Conservation (phyloP, 1,140 invertebrate genomes). For the Drosophila sechellia region DNA sequence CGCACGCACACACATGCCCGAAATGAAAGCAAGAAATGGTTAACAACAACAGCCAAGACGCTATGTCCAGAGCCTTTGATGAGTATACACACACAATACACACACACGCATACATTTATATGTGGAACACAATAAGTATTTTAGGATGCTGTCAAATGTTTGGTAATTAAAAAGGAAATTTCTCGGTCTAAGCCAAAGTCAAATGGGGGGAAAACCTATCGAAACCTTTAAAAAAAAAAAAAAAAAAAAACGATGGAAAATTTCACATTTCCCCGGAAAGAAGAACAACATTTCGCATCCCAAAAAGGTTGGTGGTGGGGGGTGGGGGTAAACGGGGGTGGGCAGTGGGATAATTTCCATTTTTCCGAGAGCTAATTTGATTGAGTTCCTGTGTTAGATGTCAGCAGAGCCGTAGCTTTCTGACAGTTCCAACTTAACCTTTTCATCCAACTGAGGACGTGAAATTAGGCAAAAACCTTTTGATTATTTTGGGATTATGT, state of each 20-base stretch:
- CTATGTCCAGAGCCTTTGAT: constrained; percentile 1
- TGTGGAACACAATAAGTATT: constrained; percentile 69
- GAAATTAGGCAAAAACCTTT: neutral
- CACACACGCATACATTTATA: constrained; percentile 31
- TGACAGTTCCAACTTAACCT: constrained; percentile 38
- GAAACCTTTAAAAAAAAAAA: neutral
- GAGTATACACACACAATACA: neutral
- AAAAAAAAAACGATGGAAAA: constrained; percentile 20
- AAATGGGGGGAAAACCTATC: constrained; percentile 1
- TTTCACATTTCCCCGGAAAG: constrained; percentile 45
- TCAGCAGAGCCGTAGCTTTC: constrained; percentile 29
- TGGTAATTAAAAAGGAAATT: constrained; percentile 73
- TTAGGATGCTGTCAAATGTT: constrained; percentile 79
- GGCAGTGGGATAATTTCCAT: constrained; percentile 25
- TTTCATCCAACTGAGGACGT: constrained; percentile 9
- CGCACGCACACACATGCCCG: constrained; percentile 25
- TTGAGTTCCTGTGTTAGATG: constrained; percentile 75
- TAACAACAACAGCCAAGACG: constrained; percentile 54
- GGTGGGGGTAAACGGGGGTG: neutral
- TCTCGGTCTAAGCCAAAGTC: constrained; percentile 24
- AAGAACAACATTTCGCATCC: constrained; percentile 14
- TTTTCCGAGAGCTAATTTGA: constrained; percentile 62
- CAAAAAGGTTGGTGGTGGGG: neutral
- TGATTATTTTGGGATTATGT: neutral
- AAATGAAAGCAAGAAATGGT: constrained; percentile 57